These are phyloP conservation scores for Nerophis ophidion DNA, from an alignment of 2,113 vertebrate species.

Conservation along the genomic window DNA sequence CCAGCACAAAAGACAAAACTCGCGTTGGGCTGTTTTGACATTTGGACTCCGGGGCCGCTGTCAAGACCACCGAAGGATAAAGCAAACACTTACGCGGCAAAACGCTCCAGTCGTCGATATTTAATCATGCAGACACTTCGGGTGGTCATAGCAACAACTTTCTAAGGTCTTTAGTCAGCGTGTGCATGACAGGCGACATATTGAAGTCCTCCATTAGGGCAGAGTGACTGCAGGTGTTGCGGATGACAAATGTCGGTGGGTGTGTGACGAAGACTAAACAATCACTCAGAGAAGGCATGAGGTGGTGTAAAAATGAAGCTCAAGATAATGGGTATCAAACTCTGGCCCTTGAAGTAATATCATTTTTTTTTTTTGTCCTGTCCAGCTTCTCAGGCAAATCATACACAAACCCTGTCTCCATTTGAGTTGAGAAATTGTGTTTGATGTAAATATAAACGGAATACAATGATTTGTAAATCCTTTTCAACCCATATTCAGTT, in stretches of 20 bases:
- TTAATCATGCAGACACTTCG: slow-evolving; percentile 40
- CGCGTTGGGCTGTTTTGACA: neutral
- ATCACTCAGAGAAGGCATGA: slow-evolving; percentile 9
- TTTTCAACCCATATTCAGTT: too few relatives aligned
- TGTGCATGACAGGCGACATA: neutral
- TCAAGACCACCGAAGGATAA: slow-evolving; percentile 1
- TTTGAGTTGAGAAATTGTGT: too few relatives aligned
- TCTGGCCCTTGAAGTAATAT: too few relatives aligned
- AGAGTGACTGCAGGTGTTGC: slow-evolving; percentile 10
- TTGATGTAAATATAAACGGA: too few relatives aligned
- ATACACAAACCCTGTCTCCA: too few relatives aligned
- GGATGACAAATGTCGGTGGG: slow-evolving; percentile 29
- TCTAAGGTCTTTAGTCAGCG: slow-evolving; percentile 20
- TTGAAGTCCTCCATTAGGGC: slow-evolving; percentile 19
- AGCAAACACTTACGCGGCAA: neutral
- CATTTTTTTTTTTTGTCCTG: too few relatives aligned
- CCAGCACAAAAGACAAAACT: neutral
- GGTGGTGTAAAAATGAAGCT: neutral
- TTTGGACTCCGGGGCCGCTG: slow-evolving; percentile 1
- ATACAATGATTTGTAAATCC: too few relatives aligned
- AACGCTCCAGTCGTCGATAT: slow-evolving; percentile 30
- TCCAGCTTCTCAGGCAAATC: too few relatives aligned
- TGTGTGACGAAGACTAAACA: neutral
- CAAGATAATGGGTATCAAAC: too few relatives aligned
- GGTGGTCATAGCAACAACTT: neutral